These are phyloP conservation scores for Nesoenas mayeri DNA, from an alignment of 2,113 vertebrate genomes.

Conservation along the genomic window DNA sequence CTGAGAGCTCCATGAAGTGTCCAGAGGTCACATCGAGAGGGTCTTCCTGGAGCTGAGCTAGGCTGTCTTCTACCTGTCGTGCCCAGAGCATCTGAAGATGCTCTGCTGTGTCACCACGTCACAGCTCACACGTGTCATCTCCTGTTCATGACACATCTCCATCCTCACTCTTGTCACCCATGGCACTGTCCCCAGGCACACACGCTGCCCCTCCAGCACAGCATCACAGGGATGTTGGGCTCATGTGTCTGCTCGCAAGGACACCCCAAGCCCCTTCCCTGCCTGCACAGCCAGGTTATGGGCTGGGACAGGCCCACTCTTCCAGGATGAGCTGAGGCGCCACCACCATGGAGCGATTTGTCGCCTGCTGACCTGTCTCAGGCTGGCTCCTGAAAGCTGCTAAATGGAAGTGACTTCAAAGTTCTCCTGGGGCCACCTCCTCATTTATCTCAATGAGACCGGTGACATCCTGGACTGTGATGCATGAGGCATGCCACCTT, in stretches of 20 bases:
- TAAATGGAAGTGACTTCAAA: slow-evolving; percentile 53
- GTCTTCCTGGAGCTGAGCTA: not conserved
- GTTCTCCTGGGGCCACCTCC: not conserved
- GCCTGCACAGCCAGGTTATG: not conserved
- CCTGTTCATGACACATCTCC: not conserved
- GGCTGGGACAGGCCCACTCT: not conserved
- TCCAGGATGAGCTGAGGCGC: not conserved
- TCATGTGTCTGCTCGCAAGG: not conserved
- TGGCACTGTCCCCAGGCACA: accelerated
- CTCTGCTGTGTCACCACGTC: not conserved
- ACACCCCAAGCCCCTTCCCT: accelerated
- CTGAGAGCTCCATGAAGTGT: not conserved
- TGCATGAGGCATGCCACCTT: slow-evolving; percentile 42
- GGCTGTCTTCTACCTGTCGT: not conserved
- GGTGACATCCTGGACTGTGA: slow-evolving; percentile 35
- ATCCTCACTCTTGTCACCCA: not conserved
- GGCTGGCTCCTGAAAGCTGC: accelerated
- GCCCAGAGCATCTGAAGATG: not conserved
- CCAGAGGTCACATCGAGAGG: accelerated
- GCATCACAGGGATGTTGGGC: too few species aligned
- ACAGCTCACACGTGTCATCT: not conserved
- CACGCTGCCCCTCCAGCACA: not conserved
- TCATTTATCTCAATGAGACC: slow-evolving; percentile 72
- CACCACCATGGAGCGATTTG: not conserved
- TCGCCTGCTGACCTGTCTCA: not conserved